These are phyloP conservation scores for Ooceraea biroi DNA, from an alignment of 1,140 invertebrate genomes.

Conservation along the genomic window DNA sequence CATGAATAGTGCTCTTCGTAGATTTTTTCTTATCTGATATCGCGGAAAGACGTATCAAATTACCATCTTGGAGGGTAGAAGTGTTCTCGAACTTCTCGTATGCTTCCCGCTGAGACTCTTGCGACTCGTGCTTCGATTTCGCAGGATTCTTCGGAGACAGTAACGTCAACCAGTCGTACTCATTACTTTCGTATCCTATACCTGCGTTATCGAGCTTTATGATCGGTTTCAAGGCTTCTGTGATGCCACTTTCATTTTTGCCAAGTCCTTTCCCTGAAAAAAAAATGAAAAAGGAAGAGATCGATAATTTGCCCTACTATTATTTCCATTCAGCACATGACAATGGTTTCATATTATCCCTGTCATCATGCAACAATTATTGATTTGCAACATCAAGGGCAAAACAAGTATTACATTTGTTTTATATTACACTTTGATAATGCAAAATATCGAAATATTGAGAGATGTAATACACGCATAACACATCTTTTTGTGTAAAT, in stretches of 20 bases:
- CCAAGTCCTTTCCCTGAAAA: slow-evolving; percentile 92
- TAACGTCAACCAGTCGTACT: slow-evolving; percentile 92
- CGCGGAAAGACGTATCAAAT: slow-evolving; percentile 65
- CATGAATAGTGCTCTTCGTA: neutral
- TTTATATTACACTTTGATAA: too few species aligned
- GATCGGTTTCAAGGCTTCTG: slow-evolving; percentile 91
- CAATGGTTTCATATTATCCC: too few species aligned
- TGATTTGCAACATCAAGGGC: too few species aligned
- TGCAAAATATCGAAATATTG: too few species aligned
- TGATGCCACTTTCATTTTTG: slow-evolving; percentile 91
- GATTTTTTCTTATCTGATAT: neutral
- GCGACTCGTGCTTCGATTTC: slow-evolving; percentile 71
- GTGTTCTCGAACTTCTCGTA: slow-evolving; percentile 86
- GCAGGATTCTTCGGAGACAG: slow-evolving; percentile 92
- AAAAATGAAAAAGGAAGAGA: slow-evolving; percentile 16
- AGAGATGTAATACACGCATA: too few species aligned
- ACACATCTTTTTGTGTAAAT: too few species aligned
- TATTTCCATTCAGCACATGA: neutral
- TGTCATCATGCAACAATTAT: neutral
- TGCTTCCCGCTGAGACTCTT: slow-evolving; percentile 72
- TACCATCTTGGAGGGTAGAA: slow-evolving; percentile 84
- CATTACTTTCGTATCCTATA: slow-evolving; percentile 91
- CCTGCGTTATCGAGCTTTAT: slow-evolving; percentile 92
- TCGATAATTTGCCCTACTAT: neutral
- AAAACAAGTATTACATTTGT: too few species aligned